Evolutionary conservation across 2,113 vertebrate genomes (phyloP).

Genomic region (Oreocharis arfaki): DNA sequence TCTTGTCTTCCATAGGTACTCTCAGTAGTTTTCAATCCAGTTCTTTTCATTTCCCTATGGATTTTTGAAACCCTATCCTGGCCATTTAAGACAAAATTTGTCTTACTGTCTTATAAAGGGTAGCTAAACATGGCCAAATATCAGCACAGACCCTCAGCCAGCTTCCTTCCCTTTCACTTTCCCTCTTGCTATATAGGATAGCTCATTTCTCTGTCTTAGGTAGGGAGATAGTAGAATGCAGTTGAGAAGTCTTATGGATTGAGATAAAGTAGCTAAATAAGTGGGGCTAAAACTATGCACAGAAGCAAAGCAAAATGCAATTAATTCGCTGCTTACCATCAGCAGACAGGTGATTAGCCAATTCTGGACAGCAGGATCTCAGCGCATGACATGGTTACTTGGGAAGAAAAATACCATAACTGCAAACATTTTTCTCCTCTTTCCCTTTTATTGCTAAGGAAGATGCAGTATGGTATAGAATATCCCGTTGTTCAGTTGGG

Average conservation of each 20-base stretch:
- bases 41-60: neutral
- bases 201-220: neutral
- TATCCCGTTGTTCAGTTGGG: rapidly evolving
- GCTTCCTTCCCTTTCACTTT: neutral
- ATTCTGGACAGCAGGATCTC: neutral
- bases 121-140: neutral
- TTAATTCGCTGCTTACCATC: neutral
- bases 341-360: neutral
- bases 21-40: neutral
- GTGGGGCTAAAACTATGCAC: neutral
- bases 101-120: neutral
- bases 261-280: neutral
- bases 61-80: neutral
- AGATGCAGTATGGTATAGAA: rapidly evolving
- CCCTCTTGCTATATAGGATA: neutral
- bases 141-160: neutral
- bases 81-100: neutral
- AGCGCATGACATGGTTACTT: neutral
- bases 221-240: neutral
- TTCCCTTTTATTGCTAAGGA: neutral
- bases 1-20: neutral
- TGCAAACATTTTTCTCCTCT: neutral
- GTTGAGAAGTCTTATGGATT: neutral
- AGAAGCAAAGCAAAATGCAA: neutral
- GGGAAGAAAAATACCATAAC: neutral